These are phyloP conservation scores for Ctenopoma kingsleyae DNA, from an alignment of 2,797 vertebrate genomes.

Conservation along the genomic window DNA sequence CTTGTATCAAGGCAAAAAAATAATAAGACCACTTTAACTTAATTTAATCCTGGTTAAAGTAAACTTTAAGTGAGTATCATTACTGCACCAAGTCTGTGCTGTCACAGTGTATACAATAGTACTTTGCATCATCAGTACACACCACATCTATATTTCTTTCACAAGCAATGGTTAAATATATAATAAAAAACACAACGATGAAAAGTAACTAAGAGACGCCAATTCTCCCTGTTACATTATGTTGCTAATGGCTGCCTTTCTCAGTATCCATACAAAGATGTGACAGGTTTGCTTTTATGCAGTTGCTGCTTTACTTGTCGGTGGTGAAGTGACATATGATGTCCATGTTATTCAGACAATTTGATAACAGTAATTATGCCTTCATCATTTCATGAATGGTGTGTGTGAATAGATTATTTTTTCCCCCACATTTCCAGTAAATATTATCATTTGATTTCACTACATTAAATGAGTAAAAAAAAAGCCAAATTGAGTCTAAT, in stretches of 20 bases:
- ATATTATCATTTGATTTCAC: slow-evolving; percentile 4
- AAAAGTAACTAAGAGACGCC: slow-evolving; percentile 22
- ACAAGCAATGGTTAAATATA: not conserved
- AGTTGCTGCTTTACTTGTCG: slow-evolving; percentile 35
- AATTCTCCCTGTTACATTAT: slow-evolving; percentile 11
- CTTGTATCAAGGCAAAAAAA: too few species aligned
- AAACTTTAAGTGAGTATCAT: too few species aligned
- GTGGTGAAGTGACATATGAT: slow-evolving; percentile 51
- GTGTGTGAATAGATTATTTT: slow-evolving; percentile 5
- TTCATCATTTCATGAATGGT: slow-evolving; percentile 45
- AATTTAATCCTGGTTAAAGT: too few species aligned
- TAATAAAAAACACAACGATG: not conserved
- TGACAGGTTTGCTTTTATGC: slow-evolving; percentile 61
- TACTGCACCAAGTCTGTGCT: too few species aligned
- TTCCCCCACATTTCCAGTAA: slow-evolving; percentile 1
- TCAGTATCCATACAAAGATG: slow-evolving; percentile 28
- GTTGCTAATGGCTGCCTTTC: slow-evolving; percentile 43
- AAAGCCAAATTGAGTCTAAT: not conserved
- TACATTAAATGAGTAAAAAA: not conserved
- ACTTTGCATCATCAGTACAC: not conserved
- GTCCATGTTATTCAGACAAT: slow-evolving; percentile 58
- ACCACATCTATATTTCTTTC: not conserved
- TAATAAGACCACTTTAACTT: too few species aligned
- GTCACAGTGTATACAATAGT: too few species aligned
- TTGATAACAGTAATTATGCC: slow-evolving; percentile 77